These are phyloP conservation scores for Amphimallon solstitiale DNA, from an alignment of 2,888 invertebrate genomes.

Conservation along the genomic window DNA sequence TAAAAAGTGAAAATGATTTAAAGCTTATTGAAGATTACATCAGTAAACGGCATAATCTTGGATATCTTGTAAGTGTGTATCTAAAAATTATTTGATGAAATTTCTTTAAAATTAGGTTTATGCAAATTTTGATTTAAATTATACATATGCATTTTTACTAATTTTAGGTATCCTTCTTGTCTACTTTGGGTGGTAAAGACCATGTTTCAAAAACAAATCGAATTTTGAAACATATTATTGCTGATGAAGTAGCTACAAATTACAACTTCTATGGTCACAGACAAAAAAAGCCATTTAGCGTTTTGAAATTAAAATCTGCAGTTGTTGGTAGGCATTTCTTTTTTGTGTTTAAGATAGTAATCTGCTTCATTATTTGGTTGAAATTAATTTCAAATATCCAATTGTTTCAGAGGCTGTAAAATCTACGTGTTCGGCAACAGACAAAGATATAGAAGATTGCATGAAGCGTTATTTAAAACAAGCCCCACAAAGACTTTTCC, in stretches of 20 bases:
- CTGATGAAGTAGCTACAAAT: too few relatives aligned
- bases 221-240: too few relatives aligned
- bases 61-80: too few relatives aligned
- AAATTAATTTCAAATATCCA: too few relatives aligned
- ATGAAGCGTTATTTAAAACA: not conserved
- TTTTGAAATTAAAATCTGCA: not conserved
- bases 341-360: too few relatives aligned
- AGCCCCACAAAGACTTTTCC: not conserved
- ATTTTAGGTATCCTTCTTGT: not conserved
- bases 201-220: too few relatives aligned
- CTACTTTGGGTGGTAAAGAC: not conserved
- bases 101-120: not conserved
- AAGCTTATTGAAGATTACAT: slow-evolving; percentile 2
- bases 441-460: not conserved
- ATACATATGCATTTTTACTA: too few relatives aligned
- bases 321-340: not conserved
- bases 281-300: not conserved
- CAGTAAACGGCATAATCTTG: too few relatives aligned
- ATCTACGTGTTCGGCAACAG: too few relatives aligned
- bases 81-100: not conserved
- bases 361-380: too few relatives aligned
- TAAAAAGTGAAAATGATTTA: not conserved
- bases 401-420: too few relatives aligned
- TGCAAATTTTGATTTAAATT: not conserved
- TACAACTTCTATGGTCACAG: too few relatives aligned